Evolutionary conservation across 2,113 vertebrate species (phyloP), one percentile per base, ranked within the genome.

Genomic region (Hyperopisus bebe): DNA sequence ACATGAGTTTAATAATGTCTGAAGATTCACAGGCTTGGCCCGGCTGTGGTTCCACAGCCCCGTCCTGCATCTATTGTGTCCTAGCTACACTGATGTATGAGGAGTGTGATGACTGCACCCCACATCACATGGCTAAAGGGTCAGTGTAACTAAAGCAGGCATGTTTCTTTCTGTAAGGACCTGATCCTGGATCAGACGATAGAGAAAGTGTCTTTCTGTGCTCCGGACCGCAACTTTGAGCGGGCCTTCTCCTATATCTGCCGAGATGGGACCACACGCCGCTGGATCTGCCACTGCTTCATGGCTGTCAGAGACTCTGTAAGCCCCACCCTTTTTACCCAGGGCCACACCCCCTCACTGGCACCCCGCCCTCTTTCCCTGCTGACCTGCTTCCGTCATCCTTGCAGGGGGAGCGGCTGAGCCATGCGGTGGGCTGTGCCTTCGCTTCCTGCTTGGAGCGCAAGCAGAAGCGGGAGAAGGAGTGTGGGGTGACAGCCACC

Each of bases 161-260:
- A 39, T 19, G 19, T 21, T 1, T 15, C 80, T 17, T 91, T 46
- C 46, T 13, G 3, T 27, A 39, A 99, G 98, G 98, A 99, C 93
- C 97, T 99, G 92, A 98, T 99, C 92, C 96, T 99, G 92, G 98
- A 99, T 95, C 98, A 99, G 96, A 99, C 98, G 83, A 99, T 99
- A 97, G 98, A 99, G 95, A 99, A 99, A 94, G 98, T 99, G 93
- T 99, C 98, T 21, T 99, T 99, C 97, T 99, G 98, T 90, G 98
- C 98, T 31, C 98, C 98, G 24, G 98, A 99, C 93, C 96, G 98
- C 89, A 99, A 99, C 95, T 99, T 99, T 91, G 98, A 99, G 93
- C 95, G 97, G 88, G 98, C 98, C 0, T 99, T 99, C 93, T 99
- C 98, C 0, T 99, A 99, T 93, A 99, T 99, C 94, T 99, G 98